Evolutionary conservation across 1,140 invertebrate species (phyloP).

Genomic region (Oryctes rhinoceros): DNA sequence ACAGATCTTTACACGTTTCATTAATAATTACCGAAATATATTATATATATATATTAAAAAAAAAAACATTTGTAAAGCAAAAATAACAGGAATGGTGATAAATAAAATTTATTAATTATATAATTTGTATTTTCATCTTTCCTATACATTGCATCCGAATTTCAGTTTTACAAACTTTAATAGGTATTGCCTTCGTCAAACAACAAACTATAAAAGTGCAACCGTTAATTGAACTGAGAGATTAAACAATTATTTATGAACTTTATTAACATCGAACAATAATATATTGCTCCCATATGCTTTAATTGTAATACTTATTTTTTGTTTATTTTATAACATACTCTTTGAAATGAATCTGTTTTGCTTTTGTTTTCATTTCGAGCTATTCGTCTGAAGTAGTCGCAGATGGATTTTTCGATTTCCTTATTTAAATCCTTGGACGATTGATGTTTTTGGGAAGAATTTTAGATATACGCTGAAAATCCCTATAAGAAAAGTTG

Average conservation of each 20-base stretch:
- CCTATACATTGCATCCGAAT: constrained; percentile 1
- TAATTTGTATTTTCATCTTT: constrained; percentile 16
- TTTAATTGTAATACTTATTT: neutral
- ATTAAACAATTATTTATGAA: constrained; percentile 1
- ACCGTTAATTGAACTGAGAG: neutral
- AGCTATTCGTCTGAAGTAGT: neutral
- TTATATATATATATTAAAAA: neutral
- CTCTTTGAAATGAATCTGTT: neutral
- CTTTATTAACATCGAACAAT: neutral
- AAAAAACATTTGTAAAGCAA: neutral
- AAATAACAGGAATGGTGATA: constrained; percentile 11
- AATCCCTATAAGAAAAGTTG: constrained; percentile 41
- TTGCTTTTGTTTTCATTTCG: constrained; percentile 4
- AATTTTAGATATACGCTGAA: constrained; percentile 36
- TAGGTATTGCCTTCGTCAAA: neutral
- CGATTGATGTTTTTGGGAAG: constrained; percentile 9
- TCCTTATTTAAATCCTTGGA: neutral
- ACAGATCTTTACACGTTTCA: neutral
- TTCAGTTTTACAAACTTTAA: constrained; percentile 28
- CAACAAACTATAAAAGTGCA: neutral
- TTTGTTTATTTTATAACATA: neutral
- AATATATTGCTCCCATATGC: constrained; percentile 30
- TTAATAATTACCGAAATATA: neutral
- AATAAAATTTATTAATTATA: constrained; percentile 39
- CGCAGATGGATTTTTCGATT: constrained; percentile 4